Percentiles rank a stretch among this genome's conserved stretches.
phyloP scores from a whole-genome alignment of 2,888 invertebrate genomes.

The Graphium colonna region DNA sequence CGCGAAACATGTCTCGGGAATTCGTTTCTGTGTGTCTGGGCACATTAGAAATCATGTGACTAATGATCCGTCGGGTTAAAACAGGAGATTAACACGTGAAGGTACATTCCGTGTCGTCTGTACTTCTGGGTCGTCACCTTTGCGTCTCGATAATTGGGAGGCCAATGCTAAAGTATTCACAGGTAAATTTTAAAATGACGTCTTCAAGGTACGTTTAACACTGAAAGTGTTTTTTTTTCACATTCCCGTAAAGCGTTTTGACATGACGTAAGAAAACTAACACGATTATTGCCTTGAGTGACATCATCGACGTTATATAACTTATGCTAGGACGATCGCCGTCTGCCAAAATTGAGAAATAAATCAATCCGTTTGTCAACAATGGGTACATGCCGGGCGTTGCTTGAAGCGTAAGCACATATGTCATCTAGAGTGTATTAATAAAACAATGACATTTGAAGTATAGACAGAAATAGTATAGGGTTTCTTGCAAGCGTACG shows the following conservation, averaged over 20 bases:
- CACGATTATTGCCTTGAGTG: conserved; percentile 52
- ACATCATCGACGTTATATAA: conserved; percentile 53
- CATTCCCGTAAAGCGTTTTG: conserved; percentile 46
- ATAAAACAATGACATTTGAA: conserved; percentile 17
- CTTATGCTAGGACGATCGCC: conserved; percentile 47
- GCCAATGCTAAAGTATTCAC: conserved; percentile 28
- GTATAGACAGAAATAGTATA: conserved; percentile 6
- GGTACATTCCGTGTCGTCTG: neutral
- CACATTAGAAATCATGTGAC: conserved; percentile 76
- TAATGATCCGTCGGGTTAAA: conserved; percentile 58
- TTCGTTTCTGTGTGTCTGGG: conserved; percentile 76
- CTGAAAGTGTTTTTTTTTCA: conserved; percentile 30
- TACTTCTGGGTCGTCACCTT: conserved; percentile 2
- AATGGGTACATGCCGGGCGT: conserved; percentile 35
- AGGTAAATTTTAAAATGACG: conserved; percentile 41
- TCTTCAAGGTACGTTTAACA: conserved; percentile 41
- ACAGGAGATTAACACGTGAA: conserved; percentile 30
- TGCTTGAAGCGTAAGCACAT: conserved; percentile 31
- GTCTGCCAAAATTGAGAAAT: conserved; percentile 52
- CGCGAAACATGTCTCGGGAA: conserved; percentile 78
- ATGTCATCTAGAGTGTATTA: conserved; percentile 16
- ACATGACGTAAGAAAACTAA: conserved; percentile 51
- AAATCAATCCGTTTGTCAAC: conserved; percentile 52
- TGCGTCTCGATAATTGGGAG: neutral
- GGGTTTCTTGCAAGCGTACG: neutral